Base-by-base conservation (phyloP, 2,113 vertebrate species). In the Dromiciops gliroides region DNA sequence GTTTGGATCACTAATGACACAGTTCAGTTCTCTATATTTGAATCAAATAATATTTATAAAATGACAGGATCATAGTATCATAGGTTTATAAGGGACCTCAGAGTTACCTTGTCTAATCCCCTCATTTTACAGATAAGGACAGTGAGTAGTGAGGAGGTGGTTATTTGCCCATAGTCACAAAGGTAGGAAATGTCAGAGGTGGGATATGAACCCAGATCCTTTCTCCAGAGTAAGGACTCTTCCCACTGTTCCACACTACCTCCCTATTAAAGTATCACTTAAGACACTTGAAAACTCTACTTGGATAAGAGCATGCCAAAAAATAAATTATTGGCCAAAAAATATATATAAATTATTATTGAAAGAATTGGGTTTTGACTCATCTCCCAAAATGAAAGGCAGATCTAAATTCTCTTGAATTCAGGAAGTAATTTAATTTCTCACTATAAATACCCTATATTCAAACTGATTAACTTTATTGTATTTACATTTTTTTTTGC, bases 391-490 rank as follows among this genome's bases (percentile, higher is more conserved):
- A 94, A 11, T 91, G 31, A 93, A 48, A 94, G 49, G 48, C 14
- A 52, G 50, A 75, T 24, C 26, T 28, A 52, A 23, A 56, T 89
- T 60, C 56, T 48, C 19, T 93, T 96, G 50, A 52, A 91, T 89
- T 94, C 67, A 96, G 37, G 50, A 75, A 75, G 75, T 28, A 28
- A 47, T 50, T 48, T 24, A 94, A 90, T 93, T 51, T 67, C 19
- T 37, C n/a, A 83, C 2, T 6, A 23, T 52, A 60, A 44, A 92
- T 48, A 92, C n/a, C 16, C 91, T 2, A 83, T 92, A 93, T 88
- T 93, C 6, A 93, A 50, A 11, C 50, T 93, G 19, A 51, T 24
- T 93, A 28, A 24, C 47, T 93, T 96, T 93, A 91, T 14, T 94
- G 6, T 23, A 83, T 22, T 91, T 6, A 83, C 48, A 37, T 44